Percentiles rank a stretch among this genome's conserved stretches.
These are phyloP conservation scores for Furcifer pardalis DNA, from an alignment of 2,797 vertebrate genomes.

Conservation along the genomic window DNA sequence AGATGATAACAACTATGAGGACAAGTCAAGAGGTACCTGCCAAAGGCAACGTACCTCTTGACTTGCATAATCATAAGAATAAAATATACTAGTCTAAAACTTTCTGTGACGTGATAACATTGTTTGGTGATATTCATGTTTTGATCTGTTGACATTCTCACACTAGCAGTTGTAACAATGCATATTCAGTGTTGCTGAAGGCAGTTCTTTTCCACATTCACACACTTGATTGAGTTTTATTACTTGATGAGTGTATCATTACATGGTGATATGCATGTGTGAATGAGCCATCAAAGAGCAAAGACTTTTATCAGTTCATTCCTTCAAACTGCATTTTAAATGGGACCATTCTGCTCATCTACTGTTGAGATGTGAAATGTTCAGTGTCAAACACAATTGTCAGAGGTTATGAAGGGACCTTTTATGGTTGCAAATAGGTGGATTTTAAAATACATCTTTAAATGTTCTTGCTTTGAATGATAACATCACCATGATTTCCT, in stretches of 20 bases:
- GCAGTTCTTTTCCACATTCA: not conserved
- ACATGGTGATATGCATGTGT: not conserved
- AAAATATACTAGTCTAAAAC: not conserved
- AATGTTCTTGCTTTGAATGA: constrained; percentile 36
- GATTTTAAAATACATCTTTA: constrained; percentile 52
- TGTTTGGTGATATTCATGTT: not conserved
- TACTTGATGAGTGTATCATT: not conserved
- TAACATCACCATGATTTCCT: constrained; percentile 52
- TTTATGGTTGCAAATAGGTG: not conserved
- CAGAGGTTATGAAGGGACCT: not conserved
- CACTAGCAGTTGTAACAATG: not conserved
- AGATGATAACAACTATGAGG: no score
- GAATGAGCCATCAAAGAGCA: not conserved
- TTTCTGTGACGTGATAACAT: not conserved
- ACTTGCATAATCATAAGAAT: no score
- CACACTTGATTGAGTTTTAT: not conserved
- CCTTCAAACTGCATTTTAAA: not conserved
- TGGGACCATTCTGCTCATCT: not conserved
- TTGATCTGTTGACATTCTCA: not conserved
- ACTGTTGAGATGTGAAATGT: not conserved
- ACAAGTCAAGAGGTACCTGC: no score
- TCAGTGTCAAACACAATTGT: not conserved
- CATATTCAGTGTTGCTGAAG: not conserved
- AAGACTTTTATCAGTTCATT: not conserved
- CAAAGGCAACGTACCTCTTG: no score